Evolutionary conservation across 2,888 invertebrate genomes (phyloP).

Genomic region (Tiphia femorata): DNA sequence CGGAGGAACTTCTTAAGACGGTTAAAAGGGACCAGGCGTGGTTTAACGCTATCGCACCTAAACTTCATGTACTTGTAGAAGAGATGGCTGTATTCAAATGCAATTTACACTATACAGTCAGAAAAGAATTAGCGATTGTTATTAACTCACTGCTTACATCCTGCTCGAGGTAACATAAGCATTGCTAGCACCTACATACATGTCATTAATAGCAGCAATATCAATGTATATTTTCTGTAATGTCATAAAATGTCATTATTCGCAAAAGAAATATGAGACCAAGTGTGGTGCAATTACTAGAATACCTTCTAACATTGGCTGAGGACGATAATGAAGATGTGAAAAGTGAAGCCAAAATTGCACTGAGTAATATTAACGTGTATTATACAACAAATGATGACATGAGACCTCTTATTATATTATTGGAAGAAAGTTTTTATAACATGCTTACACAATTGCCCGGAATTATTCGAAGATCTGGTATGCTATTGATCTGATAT

Average conservation of each 20-base stretch:
- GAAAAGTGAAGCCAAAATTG: slow-evolving; percentile 63
- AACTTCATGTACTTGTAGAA: slow-evolving; percentile 71
- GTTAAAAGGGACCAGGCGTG: slow-evolving; percentile 71
- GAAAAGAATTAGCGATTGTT: slow-evolving; percentile 75
- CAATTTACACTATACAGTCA: slow-evolving; percentile 75
- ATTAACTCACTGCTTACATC: slow-evolving; percentile 73
- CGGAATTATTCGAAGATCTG: slow-evolving; percentile 72
- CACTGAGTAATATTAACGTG: slow-evolving; percentile 66
- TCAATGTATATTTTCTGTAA: background rate
- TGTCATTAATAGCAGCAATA: background rate
- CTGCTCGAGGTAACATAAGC: slow-evolving; percentile 71
- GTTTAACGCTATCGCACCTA: slow-evolving; percentile 73
- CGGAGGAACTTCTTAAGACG: slow-evolving; percentile 65
- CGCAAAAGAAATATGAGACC: slow-evolving; percentile 73
- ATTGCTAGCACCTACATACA: background rate
- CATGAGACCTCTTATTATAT: slow-evolving; percentile 70
- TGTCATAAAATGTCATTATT: slow-evolving; percentile 8
- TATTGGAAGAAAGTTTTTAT: slow-evolving; percentile 75
- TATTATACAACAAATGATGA: slow-evolving; percentile 62
- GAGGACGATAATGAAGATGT: slow-evolving; percentile 76
- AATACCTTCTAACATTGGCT: slow-evolving; percentile 77
- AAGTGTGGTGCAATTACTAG: slow-evolving; percentile 75
- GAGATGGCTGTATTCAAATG: slow-evolving; percentile 72
- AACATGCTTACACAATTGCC: slow-evolving; percentile 75
- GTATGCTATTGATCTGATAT: no score